Base-by-base conservation (phyloP, 2,888 invertebrate species). In the Napeogenes inachia region DNA sequence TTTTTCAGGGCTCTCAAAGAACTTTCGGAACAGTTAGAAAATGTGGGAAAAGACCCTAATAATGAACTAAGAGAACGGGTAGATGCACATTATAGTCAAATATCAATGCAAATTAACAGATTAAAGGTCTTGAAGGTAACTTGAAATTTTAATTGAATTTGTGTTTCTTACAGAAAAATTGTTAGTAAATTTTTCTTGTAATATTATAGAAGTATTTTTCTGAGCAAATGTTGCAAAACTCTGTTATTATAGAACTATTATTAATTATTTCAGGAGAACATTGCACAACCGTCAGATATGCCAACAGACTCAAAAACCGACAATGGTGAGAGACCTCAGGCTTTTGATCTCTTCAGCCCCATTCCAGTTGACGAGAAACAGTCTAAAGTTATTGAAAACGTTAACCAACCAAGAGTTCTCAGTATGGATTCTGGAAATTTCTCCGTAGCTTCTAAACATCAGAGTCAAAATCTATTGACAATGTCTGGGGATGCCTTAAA, bases 61-160 rank as follows among this genome's bases (percentile, higher is more conserved):
- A 85, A 87, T 53, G 87, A 85, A 42, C 78, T 93, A n/a, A 87
- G 84, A 66, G 73, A 77, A 3, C 91, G 92, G 74, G 88, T 94
- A 8, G 93, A 93, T 60, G 87, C 90, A n/a, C 94, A 94, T 71
- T 91, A 92, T 78, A 81, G 84, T 13, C 92, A 92, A 56, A 92
- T 94, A 65, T 92, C 93, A 12, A 90, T 92, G 6, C 94, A 94
- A 78, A 92, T 94, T 61, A 92, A 92, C 62, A 91, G 94, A 67
- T 84, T 95, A 10, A 94, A 94, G 78, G 82, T 91, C 68, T 85
- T 94, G 54, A 93, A 94, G 89, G 94, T 94, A 84, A 61, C 62
- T 21, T 21, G 1, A 21, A 21, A 21, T 30, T 10, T 35, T 35
- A 35, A 35, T 5, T 35, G 35, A 35, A 5, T 35, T 4, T 35